Conservation (phyloP, 2,888 invertebrate species). For the Epirrhoe alternata region DNA sequence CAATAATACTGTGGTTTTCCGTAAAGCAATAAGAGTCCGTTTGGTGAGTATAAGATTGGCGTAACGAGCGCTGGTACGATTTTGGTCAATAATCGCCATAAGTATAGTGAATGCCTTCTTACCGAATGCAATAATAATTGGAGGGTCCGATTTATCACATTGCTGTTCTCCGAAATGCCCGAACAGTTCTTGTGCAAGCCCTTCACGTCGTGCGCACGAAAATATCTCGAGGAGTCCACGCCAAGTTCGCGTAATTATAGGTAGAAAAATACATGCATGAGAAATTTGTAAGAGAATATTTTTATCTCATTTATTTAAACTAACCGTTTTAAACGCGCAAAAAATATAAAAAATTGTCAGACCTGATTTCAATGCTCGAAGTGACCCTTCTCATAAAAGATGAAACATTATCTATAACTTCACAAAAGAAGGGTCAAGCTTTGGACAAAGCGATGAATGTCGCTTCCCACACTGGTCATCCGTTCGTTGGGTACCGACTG, state of each 20-base stretch:
- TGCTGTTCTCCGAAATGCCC: slow-evolving; percentile 80
- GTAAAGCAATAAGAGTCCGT: slow-evolving; percentile 21
- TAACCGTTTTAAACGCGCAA: slow-evolving; percentile 72
- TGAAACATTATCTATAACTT: slow-evolving; percentile 65
- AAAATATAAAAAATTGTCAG: slow-evolving; percentile 67
- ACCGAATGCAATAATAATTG: slow-evolving; percentile 83
- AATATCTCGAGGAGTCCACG: slow-evolving; percentile 78
- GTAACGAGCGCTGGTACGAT: slow-evolving; percentile 80
- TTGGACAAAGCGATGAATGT: slow-evolving; percentile 63
- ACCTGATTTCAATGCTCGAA: slow-evolving; percentile 59
- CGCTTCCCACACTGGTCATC: slow-evolving; percentile 82
- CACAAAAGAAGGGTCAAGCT: slow-evolving; percentile 74
- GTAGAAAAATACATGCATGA: slow-evolving; percentile 80
- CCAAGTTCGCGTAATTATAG: slow-evolving; percentile 80
- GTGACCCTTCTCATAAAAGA: slow-evolving; percentile 66
- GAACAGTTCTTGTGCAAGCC: slow-evolving; percentile 81
- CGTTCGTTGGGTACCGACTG: slow-evolving; percentile 62
- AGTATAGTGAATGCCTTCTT: slow-evolving; percentile 80
- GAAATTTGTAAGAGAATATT: slow-evolving; percentile 66
- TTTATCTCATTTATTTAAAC: slow-evolving; percentile 65
- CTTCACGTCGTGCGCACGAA: slow-evolving; percentile 82
- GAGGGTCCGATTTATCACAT: slow-evolving; percentile 84
- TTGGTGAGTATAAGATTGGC: slow-evolving; percentile 67
- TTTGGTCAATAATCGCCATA: slow-evolving; percentile 82
- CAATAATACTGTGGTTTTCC: slow-evolving; percentile 17